Percentiles rank a stretch among this genome's conserved stretches.
Evolutionary conservation across 1,140 invertebrate species (phyloP).

Genomic region (Platorchestia sp.): DNA sequence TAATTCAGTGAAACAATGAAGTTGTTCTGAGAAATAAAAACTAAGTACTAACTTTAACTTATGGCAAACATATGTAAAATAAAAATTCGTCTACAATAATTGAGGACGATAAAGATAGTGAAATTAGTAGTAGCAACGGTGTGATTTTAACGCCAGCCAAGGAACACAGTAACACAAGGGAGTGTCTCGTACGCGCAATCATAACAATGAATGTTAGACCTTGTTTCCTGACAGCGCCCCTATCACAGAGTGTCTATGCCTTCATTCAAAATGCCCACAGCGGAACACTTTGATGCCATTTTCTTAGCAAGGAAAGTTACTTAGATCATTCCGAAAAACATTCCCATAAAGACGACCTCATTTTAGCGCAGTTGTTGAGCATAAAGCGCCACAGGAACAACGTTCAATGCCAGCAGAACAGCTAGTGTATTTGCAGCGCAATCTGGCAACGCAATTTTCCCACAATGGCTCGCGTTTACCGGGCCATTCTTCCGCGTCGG

Average conservation of each 20-base stretch:
- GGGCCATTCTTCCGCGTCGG: constrained; percentile 2
- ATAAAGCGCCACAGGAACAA: background rate
- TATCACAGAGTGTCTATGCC: background rate
- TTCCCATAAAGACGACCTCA: background rate
- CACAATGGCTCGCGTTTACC: constrained; percentile 12
- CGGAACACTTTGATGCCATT: background rate
- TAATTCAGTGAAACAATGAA: no score
- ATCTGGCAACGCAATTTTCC: background rate
- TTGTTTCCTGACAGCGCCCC: background rate
- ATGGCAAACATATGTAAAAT: background rate
- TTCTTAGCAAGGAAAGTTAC: background rate
- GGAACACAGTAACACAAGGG: background rate
- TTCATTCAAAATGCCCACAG: background rate
- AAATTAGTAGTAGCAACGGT: background rate
- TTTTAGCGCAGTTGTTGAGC: background rate
- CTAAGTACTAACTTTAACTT: background rate
- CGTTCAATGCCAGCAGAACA: background rate
- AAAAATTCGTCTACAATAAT: background rate
- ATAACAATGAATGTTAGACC: background rate
- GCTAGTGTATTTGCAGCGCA: constrained; percentile 36
- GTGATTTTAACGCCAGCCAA: background rate
- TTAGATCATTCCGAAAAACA: background rate
- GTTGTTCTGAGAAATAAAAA: no score
- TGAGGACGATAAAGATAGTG: background rate
- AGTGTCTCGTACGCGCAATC: background rate